Conservation (phyloP, 2,797 vertebrate genomes). For the Labroides dimidiatus region DNA sequence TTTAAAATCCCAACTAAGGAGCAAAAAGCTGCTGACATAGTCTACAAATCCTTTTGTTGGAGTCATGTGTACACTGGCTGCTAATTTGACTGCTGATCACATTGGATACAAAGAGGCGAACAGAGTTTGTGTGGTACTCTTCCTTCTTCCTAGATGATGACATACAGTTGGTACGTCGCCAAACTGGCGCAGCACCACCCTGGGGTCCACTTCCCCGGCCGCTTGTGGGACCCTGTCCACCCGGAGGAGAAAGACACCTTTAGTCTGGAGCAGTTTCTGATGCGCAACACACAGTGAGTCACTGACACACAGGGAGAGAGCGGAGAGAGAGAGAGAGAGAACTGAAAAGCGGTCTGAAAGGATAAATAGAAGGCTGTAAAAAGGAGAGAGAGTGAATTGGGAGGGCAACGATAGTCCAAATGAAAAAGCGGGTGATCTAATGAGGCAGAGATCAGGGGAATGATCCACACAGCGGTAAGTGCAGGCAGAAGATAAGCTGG, state of each 20-base stretch:
- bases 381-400: slow-evolving; percentile 44
- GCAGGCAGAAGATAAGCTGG: slow-evolving; percentile 70
- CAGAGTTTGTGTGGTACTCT: slow-evolving; percentile 28
- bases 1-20: not conserved
- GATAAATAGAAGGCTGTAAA: slow-evolving; percentile 54
- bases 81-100: slow-evolving; percentile 24
- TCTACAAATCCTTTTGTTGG: slow-evolving; percentile 12
- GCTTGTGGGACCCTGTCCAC: slow-evolving; percentile 88
- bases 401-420: slow-evolving; percentile 62
- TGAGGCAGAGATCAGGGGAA: slow-evolving; percentile 71
- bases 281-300: slow-evolving; percentile 92
- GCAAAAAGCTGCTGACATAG: not conserved
- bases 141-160: slow-evolving; percentile 91
- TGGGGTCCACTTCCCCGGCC: slow-evolving; percentile 90
- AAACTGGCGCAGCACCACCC: slow-evolving; percentile 91
- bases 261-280: slow-evolving; percentile 92
- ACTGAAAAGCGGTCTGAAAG: slow-evolving; percentile 32
- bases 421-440: slow-evolving; percentile 77
- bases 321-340: slow-evolving; percentile 1
- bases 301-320: slow-evolving; percentile 76
- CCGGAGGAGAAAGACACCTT: slow-evolving; percentile 85
- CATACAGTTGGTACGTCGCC: slow-evolving; percentile 94
- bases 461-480: slow-evolving; percentile 60
- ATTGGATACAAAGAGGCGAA: slow-evolving; percentile 15
- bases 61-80: not conserved